Evolutionary conservation across 2,888 invertebrate species (phyloP), one percentile per base, ranked within the genome.

Genomic region (Tetragonisca angustula): DNA sequence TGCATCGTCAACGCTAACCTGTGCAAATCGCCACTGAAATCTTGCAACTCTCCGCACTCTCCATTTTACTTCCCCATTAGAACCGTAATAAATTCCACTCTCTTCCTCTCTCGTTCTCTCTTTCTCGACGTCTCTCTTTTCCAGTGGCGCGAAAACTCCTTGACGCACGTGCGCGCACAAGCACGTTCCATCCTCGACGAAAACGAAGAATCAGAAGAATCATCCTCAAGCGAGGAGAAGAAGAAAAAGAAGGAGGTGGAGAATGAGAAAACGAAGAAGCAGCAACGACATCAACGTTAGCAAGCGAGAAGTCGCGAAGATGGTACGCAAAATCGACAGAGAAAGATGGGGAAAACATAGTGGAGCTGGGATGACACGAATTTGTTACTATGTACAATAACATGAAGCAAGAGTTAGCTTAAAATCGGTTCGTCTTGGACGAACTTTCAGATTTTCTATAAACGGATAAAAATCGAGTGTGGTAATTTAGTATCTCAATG

Each of bases 61-160:
- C 62, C 62, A 27, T 62, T 62, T 21, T 5, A 65, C 36, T 50
- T 70, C 21, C 36, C 70, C 9, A 54, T 56, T n/a, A 15, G 27
- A 17, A 13, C 69, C 24, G 64, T 68, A 54, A 32, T 67, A 73
- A 72, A 67, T 68, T 54, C 81, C 73, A 50, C 21, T 2, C 50
- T 62, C 27, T 21, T 9, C 19, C 32, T 11, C 62, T 43, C 43
- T 9, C 9, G 9, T 43, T 43, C 43, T 43, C 43, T 43, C 9
- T 43, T 11, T 43, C 43, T 43, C 43, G 9, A 43, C 4, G 21
- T 21, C 11, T 11, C 11, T 11, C 15, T 32, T n/a, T 15, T n/a
- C 11, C 13, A 54, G 64, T 78, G 81, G 81, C 81, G 84, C 85
- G 84, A 81, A 84, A 81, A 77, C 32, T 67, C n/a, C 36, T 21